Evolutionary conservation across 2,888 invertebrate species (phyloP).

Genomic region (Myopa tessellatipennis): DNA sequence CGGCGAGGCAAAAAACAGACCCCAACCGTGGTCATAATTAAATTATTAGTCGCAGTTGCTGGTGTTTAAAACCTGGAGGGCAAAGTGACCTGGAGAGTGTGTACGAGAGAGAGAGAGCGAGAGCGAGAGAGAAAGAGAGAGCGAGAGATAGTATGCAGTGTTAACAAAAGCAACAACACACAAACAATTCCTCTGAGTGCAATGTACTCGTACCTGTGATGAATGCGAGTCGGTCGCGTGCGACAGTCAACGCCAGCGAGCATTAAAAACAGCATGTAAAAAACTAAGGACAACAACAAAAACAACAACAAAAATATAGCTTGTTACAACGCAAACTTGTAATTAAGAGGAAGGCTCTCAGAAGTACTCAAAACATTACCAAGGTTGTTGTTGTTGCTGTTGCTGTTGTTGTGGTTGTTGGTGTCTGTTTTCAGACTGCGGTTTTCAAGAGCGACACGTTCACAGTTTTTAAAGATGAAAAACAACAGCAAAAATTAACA

Average conservation of each 20-base stretch:
- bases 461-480: too few species aligned
- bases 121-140: neutral
- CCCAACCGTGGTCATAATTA: neutral
- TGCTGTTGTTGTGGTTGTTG: too few species aligned
- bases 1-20: neutral
- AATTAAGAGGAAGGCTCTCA: conserved; percentile 1
- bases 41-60: neutral
- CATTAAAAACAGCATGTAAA: neutral
- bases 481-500: neutral
- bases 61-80: neutral
- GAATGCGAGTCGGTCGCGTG: neutral
- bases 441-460: too few species aligned
- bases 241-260: too few species aligned
- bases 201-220: neutral
- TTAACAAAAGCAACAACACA: neutral
- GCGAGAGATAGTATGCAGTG: neutral
- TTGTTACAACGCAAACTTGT: conserved; percentile 3
- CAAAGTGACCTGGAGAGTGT: neutral
- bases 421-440: too few species aligned
- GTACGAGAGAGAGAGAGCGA: neutral
- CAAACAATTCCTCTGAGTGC: neutral
- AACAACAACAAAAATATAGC: conserved; percentile 3
- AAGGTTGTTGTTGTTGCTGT: neutral
- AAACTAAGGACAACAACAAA: neutral
- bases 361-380: neutral